Conservation (phyloP, 2,797 vertebrate genomes). For the Helarctos malayanus region DNA sequence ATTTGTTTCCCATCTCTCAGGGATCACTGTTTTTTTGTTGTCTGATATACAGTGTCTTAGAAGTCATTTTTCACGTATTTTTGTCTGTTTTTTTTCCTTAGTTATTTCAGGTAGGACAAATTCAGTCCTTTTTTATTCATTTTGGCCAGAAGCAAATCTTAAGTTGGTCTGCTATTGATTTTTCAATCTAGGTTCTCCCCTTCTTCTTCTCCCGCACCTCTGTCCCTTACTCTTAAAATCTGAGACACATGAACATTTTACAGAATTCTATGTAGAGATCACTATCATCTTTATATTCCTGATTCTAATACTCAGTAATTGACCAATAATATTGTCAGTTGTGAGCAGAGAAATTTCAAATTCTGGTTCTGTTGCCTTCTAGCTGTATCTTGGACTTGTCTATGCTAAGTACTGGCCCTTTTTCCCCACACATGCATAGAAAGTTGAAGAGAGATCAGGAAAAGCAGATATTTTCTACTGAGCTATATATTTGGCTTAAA, state of each 20-base stretch:
- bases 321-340: background rate
- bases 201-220: background rate
- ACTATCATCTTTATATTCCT: background rate
- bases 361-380: slow-evolving; percentile 27
- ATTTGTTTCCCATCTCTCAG: background rate
- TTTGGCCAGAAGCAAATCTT: slow-evolving; percentile 12
- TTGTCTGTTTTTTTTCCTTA: background rate
- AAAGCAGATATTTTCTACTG: background rate
- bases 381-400: background rate
- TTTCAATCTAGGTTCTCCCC: background rate
- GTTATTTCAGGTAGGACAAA: background rate
- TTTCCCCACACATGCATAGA: background rate
- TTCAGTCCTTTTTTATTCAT: background rate
- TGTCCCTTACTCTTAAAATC: background rate
- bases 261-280: background rate
- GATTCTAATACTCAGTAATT: background rate
- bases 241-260: slow-evolving; percentile 7
- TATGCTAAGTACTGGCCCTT: background rate
- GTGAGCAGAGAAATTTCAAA: background rate
- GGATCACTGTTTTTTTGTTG: background rate
- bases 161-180: background rate
- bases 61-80: background rate
- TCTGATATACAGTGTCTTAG: background rate
- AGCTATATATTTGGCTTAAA: slow-evolving; percentile 1
- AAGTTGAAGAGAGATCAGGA: background rate